Evolutionary conservation across 2,113 vertebrate genomes (phyloP).

Genomic region (Myxocyprinus asiaticus): DNA sequence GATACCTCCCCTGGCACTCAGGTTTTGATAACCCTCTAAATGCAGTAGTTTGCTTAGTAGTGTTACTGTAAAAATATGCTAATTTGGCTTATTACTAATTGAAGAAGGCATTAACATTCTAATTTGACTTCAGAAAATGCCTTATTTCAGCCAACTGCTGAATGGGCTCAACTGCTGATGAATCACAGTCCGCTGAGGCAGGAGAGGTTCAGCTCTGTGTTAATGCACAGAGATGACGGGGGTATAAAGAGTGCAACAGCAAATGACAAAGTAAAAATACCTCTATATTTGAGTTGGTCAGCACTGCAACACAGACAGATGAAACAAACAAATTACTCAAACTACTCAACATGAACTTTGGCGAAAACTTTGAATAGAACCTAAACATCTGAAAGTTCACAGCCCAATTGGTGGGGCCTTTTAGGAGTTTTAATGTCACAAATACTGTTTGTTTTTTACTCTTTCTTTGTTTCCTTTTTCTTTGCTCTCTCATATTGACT

Average conservation of each 20-base stretch:
- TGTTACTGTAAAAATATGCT: slow-evolving; percentile 41
- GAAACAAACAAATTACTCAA: slow-evolving; percentile 1
- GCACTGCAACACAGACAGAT: slow-evolving; percentile 11
- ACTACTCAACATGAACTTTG: slow-evolving; percentile 36
- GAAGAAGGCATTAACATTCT: slow-evolving; percentile 28
- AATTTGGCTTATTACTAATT: slow-evolving; percentile 38
- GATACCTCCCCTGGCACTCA: slow-evolving; percentile 3
- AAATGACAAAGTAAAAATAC: slow-evolving; percentile 6
- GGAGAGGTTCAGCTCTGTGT: slow-evolving; percentile 19
- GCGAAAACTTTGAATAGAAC: slow-evolving; percentile 6
- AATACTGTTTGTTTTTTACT: background rate
- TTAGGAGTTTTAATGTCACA: background rate
- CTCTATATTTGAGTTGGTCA: background rate
- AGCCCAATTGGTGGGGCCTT: background rate
- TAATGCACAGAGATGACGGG: background rate
- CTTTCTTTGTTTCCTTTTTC: background rate
- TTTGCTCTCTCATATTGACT: slow-evolving; percentile 21
- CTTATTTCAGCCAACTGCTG: slow-evolving; percentile 27
- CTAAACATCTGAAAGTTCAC: background rate
- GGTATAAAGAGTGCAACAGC: background rate
- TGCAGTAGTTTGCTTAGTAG: background rate
- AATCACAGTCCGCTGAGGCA: slow-evolving; percentile 1
- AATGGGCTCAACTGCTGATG: slow-evolving; percentile 15
- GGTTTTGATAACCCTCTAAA: slow-evolving; percentile 19
- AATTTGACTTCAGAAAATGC: slow-evolving; percentile 20